These are phyloP conservation scores for Lasioglossum calceatum DNA, from an alignment of 2,888 invertebrate species.

Conservation along the genomic window DNA sequence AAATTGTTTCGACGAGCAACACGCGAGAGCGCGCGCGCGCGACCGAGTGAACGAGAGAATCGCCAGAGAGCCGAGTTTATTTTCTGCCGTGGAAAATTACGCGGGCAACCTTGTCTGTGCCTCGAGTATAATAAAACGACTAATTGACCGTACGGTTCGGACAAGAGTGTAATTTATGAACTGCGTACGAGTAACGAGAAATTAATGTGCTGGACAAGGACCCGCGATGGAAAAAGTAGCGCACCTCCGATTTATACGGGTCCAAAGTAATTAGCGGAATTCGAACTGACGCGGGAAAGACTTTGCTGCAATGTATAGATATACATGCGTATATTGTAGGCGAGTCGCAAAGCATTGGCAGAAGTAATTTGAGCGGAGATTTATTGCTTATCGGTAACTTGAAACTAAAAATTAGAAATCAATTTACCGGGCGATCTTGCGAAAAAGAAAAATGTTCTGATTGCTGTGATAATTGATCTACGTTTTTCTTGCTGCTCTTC, in stretches of 20 bases:
- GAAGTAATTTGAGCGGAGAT: neutral
- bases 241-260: neutral
- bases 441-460: neutral
- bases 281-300: neutral
- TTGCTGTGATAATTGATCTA: too few species aligned
- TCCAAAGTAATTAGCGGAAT: neutral
- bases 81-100: slow-evolving; percentile 11
- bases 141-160: neutral
- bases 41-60: neutral
- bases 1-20: slow-evolving; percentile 16
- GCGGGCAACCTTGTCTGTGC: neutral
- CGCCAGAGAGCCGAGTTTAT: slow-evolving; percentile 4
- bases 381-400: neutral
- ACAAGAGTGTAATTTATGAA: neutral
- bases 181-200: neutral
- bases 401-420: neutral
- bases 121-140: neutral
- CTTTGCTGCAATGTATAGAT: neutral
- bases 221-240: neutral
- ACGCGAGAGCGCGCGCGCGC: neutral
- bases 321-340: too few species aligned
- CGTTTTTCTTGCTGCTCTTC: neutral
- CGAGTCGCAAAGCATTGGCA: neutral
- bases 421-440: neutral
- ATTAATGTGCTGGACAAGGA: neutral